Evolutionary conservation across 2,797 vertebrate genomes (phyloP).

Genomic region (Eurystomus glaucurus): DNA sequence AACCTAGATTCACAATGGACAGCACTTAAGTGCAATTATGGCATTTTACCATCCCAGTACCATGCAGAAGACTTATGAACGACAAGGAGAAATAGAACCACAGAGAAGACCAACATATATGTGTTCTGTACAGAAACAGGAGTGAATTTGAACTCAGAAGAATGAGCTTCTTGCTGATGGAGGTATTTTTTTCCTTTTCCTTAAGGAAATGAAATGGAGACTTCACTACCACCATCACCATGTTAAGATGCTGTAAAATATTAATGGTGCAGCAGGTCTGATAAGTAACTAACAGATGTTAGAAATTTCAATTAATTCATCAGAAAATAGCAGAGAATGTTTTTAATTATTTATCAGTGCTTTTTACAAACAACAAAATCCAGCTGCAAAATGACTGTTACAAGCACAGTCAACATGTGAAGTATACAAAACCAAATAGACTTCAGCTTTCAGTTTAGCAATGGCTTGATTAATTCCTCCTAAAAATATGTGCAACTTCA

Average conservation of each 20-base stretch:
- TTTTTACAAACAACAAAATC: conserved; percentile 63
- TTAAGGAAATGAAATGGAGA: conserved; percentile 61
- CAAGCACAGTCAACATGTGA: conserved; percentile 66
- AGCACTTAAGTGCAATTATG: neutral
- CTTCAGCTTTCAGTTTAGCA: conserved; percentile 45
- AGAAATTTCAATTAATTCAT: conserved; percentile 64
- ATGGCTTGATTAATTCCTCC: conserved; percentile 57
- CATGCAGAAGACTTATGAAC: neutral
- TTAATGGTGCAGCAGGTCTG: conserved; percentile 58
- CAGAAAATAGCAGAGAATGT: conserved; percentile 56
- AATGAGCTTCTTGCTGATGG: neutral
- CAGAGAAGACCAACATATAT: neutral
- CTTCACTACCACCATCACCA: conserved; percentile 50
- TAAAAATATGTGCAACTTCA: conserved; percentile 73
- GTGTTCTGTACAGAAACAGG: neutral
- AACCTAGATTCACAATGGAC: conserved; percentile 24
- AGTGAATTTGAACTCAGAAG: conserved; percentile 16
- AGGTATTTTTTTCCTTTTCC: neutral
- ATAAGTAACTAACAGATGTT: conserved; percentile 58
- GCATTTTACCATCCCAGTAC: neutral
- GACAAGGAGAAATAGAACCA: conserved; percentile 19
- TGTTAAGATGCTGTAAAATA: conserved; percentile 76
- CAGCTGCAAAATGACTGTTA: conserved; percentile 35
- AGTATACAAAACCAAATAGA: conserved; percentile 51
- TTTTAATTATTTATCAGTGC: conserved; percentile 76